Evolutionary conservation across 2,888 invertebrate species (phyloP), one percentile per base, ranked within the genome.

Genomic region (Gasteruption jaculator): DNA sequence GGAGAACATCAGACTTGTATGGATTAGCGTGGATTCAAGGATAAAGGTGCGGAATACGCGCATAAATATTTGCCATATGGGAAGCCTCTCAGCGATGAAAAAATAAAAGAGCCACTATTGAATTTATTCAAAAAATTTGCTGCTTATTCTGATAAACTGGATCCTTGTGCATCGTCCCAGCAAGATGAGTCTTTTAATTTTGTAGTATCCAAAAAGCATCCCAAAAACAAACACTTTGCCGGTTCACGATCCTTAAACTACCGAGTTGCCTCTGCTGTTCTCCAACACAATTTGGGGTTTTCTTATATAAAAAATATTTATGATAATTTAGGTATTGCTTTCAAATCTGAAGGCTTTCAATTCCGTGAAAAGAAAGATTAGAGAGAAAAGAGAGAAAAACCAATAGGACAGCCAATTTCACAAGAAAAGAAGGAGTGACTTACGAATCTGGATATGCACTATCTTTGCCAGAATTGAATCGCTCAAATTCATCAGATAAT

Each of bases 91-190:
- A 24, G 15, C 14, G 41, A 36, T 25, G 3, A 21, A 16, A 7
- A 18, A 21, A 27, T 41, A 8, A 31, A 35, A 24, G 22, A 18
- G 5, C 16, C 26, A 4, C 37, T 48, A 18, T 20, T 24, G 24
- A 31, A 32, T 32, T 39, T 48, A 27, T 24, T 50, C n/a, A 19
- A 38, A 7, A 27, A 20, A 11, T 50, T 41, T 11, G 24, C 36
- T 18, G 41, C 37, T 31, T 43, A 38, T 26, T 14, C 34, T 14
- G 29, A 11, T 14, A 24, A 41, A 40, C 19, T 48, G 36, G 37
- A 45, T 20, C 42, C 39, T 1, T 49, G 46, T 19, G 46, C 30
- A 18, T 53, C 49, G 11, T 45, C 43, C 36, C 48, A 51, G 37
- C 30, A 36, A 3, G 50, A 47, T 26, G 48, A 51, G 12, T 43